These are phyloP conservation scores for Diprion similis DNA, from an alignment of 1,140 invertebrate genomes.

Conservation along the genomic window DNA sequence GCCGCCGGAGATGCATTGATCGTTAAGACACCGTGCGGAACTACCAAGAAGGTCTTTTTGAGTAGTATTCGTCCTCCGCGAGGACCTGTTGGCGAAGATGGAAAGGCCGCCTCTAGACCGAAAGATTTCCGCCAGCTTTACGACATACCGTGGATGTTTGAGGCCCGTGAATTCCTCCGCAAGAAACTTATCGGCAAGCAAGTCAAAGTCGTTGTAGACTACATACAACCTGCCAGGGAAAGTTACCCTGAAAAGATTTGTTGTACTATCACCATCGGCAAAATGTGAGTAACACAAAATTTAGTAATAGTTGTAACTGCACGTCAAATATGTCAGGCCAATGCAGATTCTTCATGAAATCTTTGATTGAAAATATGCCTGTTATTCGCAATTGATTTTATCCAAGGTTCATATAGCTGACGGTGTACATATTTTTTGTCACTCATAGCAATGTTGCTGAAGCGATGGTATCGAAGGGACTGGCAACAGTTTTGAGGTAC, in stretches of 20 bases:
- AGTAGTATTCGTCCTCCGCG: slow-evolving; percentile 93
- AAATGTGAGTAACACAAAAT: slow-evolving; percentile 70
- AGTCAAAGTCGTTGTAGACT: slow-evolving; percentile 93
- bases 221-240: slow-evolving; percentile 92
- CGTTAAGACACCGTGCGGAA: slow-evolving; percentile 80
- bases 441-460: slow-evolving; percentile 89
- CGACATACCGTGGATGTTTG: slow-evolving; percentile 98
- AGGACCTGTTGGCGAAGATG: slow-evolving; percentile 65
- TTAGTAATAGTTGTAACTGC: neutral
- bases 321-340: neutral
- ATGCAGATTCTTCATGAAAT: no score
- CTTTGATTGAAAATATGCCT: no score
- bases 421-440: slow-evolving; percentile 18
- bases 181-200: slow-evolving; percentile 97
- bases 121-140: slow-evolving; percentile 87
- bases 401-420: neutral
- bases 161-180: slow-evolving; percentile 95
- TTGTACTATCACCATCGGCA: slow-evolving; percentile 87
- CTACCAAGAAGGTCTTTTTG: slow-evolving; percentile 92
- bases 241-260: slow-evolving; percentile 95
- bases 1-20: slow-evolving; percentile 90
- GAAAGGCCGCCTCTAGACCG: slow-evolving; percentile 67
- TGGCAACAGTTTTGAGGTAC: slow-evolving; percentile 92
- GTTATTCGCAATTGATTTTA: no score
- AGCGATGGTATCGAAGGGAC: slow-evolving; percentile 89